phyloP scores from a whole-genome alignment of 2,113 vertebrate species.

The Neofelis nebulosa region DNA sequence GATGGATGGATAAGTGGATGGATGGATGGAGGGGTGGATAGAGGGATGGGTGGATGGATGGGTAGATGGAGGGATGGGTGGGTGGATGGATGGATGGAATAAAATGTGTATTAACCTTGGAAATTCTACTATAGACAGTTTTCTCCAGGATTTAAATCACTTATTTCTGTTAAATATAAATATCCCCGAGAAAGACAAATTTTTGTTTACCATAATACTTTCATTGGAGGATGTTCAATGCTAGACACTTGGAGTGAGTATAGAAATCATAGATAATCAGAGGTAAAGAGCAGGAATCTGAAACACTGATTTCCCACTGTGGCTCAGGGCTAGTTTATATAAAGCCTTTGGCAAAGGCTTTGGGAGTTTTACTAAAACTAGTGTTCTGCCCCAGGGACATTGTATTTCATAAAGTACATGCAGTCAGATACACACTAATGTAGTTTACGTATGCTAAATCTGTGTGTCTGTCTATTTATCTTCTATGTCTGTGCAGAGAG shows the following conservation, averaged over 20 bases:
- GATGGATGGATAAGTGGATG: not conserved
- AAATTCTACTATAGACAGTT: not conserved
- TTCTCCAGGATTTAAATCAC: not conserved
- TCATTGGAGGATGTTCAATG: not conserved
- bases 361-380: not conserved
- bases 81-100: not conserved
- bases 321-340: not conserved
- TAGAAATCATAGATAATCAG: not conserved
- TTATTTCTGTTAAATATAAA: not conserved
- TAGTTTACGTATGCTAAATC: fast-evolving
- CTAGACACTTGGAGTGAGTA: no score
- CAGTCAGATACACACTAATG: fast-evolving
- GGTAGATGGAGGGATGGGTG: no score
- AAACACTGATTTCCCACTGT: no score
- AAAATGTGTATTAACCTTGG: not conserved
- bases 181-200: not conserved
- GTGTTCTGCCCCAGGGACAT: fast-evolving
- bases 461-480: no score
- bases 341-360: not conserved
- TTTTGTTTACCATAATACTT: not conserved
- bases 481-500: not conserved
- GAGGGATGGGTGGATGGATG: not conserved
- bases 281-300: not conserved
- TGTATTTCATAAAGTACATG: no score
- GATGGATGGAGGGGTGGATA: not conserved